phyloP scores from a whole-genome alignment of 1,140 invertebrate species.

The Eufriesea mexicana region DNA sequence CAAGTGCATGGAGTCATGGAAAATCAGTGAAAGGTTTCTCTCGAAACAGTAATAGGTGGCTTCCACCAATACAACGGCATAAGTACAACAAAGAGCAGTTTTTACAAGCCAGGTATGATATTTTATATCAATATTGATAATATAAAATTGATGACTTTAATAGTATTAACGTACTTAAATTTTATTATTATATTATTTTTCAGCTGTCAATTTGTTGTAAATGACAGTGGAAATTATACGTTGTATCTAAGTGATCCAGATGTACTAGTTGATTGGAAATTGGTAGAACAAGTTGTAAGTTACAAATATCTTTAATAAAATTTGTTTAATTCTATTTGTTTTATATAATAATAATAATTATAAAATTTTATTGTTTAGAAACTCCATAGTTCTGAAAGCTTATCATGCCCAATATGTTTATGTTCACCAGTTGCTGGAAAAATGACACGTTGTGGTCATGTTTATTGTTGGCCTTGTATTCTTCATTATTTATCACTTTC shows the following conservation, averaged over 20 bases:
- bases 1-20: conserved; percentile 66
- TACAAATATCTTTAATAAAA: background rate
- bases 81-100: conserved; percentile 96
- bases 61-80: conserved; percentile 83
- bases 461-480: conserved; percentile 97
- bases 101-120: conserved; percentile 92
- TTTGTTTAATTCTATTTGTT: background rate
- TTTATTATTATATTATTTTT: conserved; percentile 72
- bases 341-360: conserved; percentile 3
- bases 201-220: conserved; percentile 97
- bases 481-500: conserved; percentile 94
- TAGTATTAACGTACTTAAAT: background rate
- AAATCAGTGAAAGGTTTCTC: conserved; percentile 68
- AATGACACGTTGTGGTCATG: conserved; percentile 96
- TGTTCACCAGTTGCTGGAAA: conserved; percentile 92
- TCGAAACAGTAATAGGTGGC: conserved; percentile 78
- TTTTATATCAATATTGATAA: conserved; percentile 50
- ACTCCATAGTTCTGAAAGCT: conserved; percentile 85
- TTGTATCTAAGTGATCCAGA: conserved; percentile 92
- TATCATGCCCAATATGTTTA: conserved; percentile 96
- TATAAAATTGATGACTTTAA: background rate
- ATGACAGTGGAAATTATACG: conserved; percentile 89
- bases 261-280: conserved; percentile 94
- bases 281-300: conserved; percentile 95
- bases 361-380: conserved; percentile 77